Base-by-base conservation (phyloP, 1,140 invertebrate genomes). In the Rhyacophila brunnea region DNA sequence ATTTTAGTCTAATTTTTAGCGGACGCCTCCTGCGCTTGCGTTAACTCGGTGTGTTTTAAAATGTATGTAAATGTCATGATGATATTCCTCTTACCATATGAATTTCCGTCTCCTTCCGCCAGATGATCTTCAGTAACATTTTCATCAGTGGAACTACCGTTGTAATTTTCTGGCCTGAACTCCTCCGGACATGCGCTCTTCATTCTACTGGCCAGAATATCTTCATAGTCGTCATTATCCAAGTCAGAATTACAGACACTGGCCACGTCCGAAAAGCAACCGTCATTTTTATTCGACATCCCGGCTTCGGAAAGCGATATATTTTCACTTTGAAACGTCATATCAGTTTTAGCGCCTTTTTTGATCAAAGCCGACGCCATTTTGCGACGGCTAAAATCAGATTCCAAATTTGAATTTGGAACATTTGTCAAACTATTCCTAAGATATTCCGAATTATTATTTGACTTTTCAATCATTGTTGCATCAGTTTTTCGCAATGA, bases 11-110 rank as follows among this genome's bases (percentile, higher is more conserved):
- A n/a, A n/a, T n/a, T n/a, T n/a, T n/a, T n/a, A n/a, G n/a, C n/a
- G n/a, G n/a, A n/a, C n/a, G n/a, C n/a, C n/a, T n/a, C n/a, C n/a
- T n/a, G n/a, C n/a, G n/a, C n/a, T n/a, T n/a, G n/a, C n/a, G n/a
- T n/a, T n/a, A n/a, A n/a, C n/a, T n/a, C n/a, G n/a, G n/a, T n/a
- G n/a, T n/a, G n/a, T n/a, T n/a, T n/a, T n/a, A n/a, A n/a, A n/a
- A n/a, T n/a, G n/a, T n/a, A n/a, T n/a, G n/a, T n/a, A n/a, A n/a
- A n/a, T n/a, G n/a, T n/a, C n/a, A n/a, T n/a, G n/a, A n/a, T n/a
- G n/a, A n/a, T n/a, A n/a, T n/a, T n/a, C n/a, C n/a, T n/a, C 54
- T 48, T 48, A 57, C 54, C 54, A 18, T 57, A 57, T 5, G 28
- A 19, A 34, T 34, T 57, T 14, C 32, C 17, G 5, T 58, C 55